A percentile compares a stretch with the other conserved stretches of the same genome.
Evolutionary conservation across 2,113 vertebrate species (phyloP).

Genomic region (Oryzias curvinotus): DNA sequence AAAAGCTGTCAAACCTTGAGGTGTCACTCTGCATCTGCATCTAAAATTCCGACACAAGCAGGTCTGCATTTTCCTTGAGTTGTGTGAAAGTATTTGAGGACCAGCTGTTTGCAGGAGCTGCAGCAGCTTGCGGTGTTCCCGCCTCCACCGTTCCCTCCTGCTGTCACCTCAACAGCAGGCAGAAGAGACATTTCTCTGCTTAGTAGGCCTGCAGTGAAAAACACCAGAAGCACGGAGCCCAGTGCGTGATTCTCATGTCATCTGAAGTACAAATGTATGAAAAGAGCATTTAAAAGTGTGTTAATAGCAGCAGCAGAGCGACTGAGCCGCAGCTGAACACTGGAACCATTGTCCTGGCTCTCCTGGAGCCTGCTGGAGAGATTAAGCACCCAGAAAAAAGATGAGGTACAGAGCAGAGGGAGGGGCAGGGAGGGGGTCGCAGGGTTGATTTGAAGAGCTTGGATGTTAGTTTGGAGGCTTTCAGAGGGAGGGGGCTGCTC

Average conservation of each 20-base stretch:
- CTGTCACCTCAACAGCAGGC: conserved; percentile 74
- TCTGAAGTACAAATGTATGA: conserved; percentile 61
- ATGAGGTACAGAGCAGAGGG: conserved; percentile 65
- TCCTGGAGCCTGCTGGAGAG: conserved; percentile 71
- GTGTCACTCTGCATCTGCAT: no score
- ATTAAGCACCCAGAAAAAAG: conserved; percentile 70
- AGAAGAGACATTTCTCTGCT: conserved; percentile 68
- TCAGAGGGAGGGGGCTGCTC: conserved; percentile 40
- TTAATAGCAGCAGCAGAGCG: conserved; percentile 75
- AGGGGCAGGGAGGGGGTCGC: conserved; percentile 54
- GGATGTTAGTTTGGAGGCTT: conserved; percentile 68
- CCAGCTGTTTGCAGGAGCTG: conserved; percentile 79
- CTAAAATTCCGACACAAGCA: no score
- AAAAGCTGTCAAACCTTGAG: no score
- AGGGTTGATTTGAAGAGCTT: conserved; percentile 69
- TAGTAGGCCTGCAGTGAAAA: conserved; percentile 48
- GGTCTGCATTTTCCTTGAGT: no score
- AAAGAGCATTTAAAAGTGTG: conserved; percentile 75
- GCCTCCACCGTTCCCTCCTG: conserved; percentile 68
- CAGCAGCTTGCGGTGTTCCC: conserved; percentile 56
- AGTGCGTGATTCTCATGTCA: conserved; percentile 56
- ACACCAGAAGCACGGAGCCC: conserved; percentile 53
- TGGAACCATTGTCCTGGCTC: conserved; percentile 77
- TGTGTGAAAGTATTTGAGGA: background rate
- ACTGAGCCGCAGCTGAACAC: conserved; percentile 67